Conservation (phyloP, 1,140 invertebrate species). For the Archivesica marissinica region DNA sequence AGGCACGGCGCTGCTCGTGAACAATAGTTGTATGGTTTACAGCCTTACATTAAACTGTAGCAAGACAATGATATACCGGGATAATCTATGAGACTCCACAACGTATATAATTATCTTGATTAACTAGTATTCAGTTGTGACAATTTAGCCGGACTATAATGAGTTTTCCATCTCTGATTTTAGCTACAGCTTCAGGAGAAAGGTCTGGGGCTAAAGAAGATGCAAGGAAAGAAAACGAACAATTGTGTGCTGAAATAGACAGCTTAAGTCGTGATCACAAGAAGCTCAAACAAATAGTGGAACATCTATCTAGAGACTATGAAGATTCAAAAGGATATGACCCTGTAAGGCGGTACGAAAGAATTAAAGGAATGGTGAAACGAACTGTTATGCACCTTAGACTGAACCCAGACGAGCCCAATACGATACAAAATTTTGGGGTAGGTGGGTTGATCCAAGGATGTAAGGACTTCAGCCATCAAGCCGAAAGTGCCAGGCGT, state of each 20-base stretch:
- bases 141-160: constrained; percentile 31
- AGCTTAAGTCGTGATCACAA: constrained; percentile 73
- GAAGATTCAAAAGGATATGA: constrained; percentile 80
- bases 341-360: constrained; percentile 77
- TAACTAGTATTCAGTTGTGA: no score
- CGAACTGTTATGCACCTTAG: constrained; percentile 78
- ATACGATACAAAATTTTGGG: constrained; percentile 38
- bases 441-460: constrained; percentile 68
- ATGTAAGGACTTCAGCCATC: constrained; percentile 69
- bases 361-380: constrained; percentile 80
- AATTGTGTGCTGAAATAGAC: constrained; percentile 72
- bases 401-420: constrained; percentile 75
- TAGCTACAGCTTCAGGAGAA: constrained; percentile 63
- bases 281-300: constrained; percentile 74
- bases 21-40: no score
- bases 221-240: constrained; percentile 71
- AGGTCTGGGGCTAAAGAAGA: constrained; percentile 67
- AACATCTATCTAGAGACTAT: constrained; percentile 78
- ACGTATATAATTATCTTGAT: no score
- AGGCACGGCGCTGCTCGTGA: no score
- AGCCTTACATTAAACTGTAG: no score
- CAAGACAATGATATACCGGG: no score
- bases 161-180: constrained; percentile 67
- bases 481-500: constrained; percentile 67
- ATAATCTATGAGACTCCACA: no score